These are phyloP conservation scores for Fringilla coelebs DNA, from an alignment of 2,797 vertebrate genomes.

Conservation along the genomic window DNA sequence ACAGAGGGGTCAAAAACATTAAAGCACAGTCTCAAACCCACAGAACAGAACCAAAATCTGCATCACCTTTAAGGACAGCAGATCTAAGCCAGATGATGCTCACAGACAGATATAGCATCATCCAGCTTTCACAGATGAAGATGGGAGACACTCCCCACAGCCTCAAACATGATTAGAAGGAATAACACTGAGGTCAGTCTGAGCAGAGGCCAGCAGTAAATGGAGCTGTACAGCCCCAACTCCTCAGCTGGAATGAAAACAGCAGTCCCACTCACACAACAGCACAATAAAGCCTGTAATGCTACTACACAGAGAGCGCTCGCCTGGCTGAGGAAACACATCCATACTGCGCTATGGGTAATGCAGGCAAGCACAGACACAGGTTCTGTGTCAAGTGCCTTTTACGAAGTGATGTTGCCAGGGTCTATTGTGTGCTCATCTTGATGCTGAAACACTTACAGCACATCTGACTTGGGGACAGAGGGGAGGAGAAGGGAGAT, in stretches of 20 bases:
- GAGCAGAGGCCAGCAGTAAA: neutral
- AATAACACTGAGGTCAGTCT: constrained; percentile 6
- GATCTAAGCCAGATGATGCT: neutral
- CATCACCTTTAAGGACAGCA: neutral
- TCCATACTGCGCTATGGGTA: neutral
- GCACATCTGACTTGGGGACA: neutral
- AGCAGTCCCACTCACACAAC: neutral
- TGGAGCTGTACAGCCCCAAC: neutral
- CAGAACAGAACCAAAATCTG: neutral
- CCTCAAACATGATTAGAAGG: neutral
- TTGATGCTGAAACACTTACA: neutral
- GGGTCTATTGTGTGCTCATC: neutral
- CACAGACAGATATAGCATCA: neutral
- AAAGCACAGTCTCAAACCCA: neutral
- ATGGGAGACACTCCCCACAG: neutral
- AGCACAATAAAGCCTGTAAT: constrained; percentile 6
- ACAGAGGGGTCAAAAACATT: neutral
- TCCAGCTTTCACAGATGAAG: neutral
- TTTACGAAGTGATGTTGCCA: neutral
- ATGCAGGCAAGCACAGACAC: neutral
- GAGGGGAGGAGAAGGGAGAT: neutral
- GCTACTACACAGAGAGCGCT: neutral
- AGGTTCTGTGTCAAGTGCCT: neutral
- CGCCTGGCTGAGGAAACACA: neutral
- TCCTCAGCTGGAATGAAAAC: constrained; percentile 29